These are phyloP conservation scores for Tinea pellionella DNA, from an alignment of 2,888 invertebrate genomes.

Conservation along the genomic window DNA sequence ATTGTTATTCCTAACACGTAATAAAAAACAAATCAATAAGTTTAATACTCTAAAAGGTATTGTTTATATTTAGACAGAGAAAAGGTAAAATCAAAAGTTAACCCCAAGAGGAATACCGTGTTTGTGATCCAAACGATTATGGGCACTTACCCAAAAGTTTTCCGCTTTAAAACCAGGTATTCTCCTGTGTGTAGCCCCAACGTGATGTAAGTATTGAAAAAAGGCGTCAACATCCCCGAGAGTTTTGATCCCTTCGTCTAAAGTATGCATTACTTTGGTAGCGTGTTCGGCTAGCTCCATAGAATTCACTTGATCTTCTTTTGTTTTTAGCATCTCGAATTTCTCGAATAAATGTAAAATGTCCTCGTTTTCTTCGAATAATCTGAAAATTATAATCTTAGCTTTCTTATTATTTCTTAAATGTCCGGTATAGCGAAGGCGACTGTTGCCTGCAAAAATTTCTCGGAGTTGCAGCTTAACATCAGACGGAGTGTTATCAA, in stretches of 20 bases:
- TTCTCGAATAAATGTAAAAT: slow-evolving; percentile 80
- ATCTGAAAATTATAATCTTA: slow-evolving; percentile 62
- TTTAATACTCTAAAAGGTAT: too few relatives aligned
- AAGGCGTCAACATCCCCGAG: slow-evolving; percentile 85
- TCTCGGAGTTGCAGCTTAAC: too few relatives aligned
- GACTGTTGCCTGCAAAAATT: too few relatives aligned
- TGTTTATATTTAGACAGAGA: too few relatives aligned
- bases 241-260: slow-evolving; percentile 88
- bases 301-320: slow-evolving; percentile 80
- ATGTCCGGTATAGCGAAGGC: too few relatives aligned
- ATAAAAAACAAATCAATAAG: too few relatives aligned
- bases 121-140: neutral
- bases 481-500: too few relatives aligned
- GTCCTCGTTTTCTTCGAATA: slow-evolving; percentile 87
- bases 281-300: slow-evolving; percentile 89
- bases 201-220: slow-evolving; percentile 80
- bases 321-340: slow-evolving; percentile 79
- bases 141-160: slow-evolving; percentile 81
- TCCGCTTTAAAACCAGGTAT: slow-evolving; percentile 86
- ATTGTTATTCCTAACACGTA: too few relatives aligned
- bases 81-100: too few relatives aligned
- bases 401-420: too few relatives aligned
- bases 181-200: slow-evolving; percentile 84
- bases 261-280: slow-evolving; percentile 85
- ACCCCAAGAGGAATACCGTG: too few relatives aligned